phyloP scores from a whole-genome alignment of 23 tunicate genomes.

The Trididemnum miniatum region DNA sequence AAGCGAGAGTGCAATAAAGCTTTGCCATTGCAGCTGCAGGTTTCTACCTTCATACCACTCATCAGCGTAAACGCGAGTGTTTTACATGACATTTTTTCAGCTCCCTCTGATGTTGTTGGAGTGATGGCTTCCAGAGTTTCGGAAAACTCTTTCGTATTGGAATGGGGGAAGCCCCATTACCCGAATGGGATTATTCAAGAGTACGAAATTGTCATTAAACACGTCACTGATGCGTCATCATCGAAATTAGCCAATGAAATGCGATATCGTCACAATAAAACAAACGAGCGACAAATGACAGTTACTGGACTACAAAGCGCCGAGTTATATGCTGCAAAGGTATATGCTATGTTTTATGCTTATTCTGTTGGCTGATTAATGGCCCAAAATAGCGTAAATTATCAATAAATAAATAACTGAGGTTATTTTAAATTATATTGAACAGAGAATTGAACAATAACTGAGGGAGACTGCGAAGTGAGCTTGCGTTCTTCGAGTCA shows the following conservation, averaged over 20 bases:
- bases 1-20: no score
- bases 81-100: no score
- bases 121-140: slow-evolving; percentile 28
- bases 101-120: slow-evolving; percentile 65
- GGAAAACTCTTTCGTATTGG: slow-evolving; percentile 24
- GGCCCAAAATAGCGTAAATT: no score
- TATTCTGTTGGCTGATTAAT: no score
- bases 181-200: slow-evolving; percentile 58
- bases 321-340: not conserved
- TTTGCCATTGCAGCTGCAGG: no score
- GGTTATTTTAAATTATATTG: no score
- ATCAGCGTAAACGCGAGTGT: no score
- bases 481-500: no score
- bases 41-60: no score
- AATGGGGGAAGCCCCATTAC: slow-evolving; percentile 45
- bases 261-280: not conserved
- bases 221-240: not conserved
- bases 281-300: not conserved
- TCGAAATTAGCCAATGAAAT: not conserved
- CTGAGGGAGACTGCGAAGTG: no score
- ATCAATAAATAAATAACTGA: no score
- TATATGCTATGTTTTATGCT: not conserved
- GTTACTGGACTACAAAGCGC: slow-evolving; percentile 13
- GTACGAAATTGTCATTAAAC: slow-evolving; percentile 49
- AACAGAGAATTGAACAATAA: no score